Conservation (phyloP, 2,797 vertebrate species). For the Sandelia bainsii region DNA sequence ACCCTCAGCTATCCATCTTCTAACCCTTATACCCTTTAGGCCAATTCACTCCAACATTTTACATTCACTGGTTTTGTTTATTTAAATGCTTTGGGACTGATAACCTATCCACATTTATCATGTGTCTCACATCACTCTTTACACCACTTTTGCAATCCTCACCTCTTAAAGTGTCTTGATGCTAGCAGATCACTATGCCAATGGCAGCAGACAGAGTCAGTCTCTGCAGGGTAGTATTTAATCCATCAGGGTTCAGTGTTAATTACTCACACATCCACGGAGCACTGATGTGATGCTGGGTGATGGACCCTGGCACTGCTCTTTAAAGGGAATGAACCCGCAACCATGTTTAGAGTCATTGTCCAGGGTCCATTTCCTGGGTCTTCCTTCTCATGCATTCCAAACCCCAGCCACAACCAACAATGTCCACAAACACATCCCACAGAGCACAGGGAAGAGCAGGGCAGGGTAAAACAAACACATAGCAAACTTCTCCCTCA, state of each 20-base stretch:
- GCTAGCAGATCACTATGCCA: slow-evolving; percentile 52
- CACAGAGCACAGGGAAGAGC: slow-evolving; percentile 3
- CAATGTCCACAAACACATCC: background rate
- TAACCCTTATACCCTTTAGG: slow-evolving; percentile 23
- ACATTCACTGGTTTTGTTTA: slow-evolving; percentile 38
- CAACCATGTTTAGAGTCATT: slow-evolving; percentile 15
- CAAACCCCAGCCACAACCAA: background rate
- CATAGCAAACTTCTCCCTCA: slow-evolving; percentile 17
- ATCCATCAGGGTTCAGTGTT: slow-evolving; percentile 73
- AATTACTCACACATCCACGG: slow-evolving; percentile 71
- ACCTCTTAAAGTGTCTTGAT: slow-evolving; percentile 35
- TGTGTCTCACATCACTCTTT: slow-evolving; percentile 20
- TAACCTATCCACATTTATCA: slow-evolving; percentile 26
- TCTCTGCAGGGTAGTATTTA: slow-evolving; percentile 68
- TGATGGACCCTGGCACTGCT: slow-evolving; percentile 34
- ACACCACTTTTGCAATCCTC: slow-evolving; percentile 21
- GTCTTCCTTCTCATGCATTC: no score
- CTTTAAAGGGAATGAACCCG: slow-evolving; percentile 39
- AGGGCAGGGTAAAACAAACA: slow-evolving; percentile 50
- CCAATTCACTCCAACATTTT: slow-evolving; percentile 27
- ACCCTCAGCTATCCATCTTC: slow-evolving; percentile 49
- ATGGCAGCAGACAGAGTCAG: slow-evolving; percentile 51
- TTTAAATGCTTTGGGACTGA: slow-evolving; percentile 35
- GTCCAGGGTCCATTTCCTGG: slow-evolving; percentile 1
- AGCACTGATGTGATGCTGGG: slow-evolving; percentile 51